Evolutionary conservation across 2,797 vertebrate genomes (phyloP).

Genomic region (Staurois parvus): DNA sequence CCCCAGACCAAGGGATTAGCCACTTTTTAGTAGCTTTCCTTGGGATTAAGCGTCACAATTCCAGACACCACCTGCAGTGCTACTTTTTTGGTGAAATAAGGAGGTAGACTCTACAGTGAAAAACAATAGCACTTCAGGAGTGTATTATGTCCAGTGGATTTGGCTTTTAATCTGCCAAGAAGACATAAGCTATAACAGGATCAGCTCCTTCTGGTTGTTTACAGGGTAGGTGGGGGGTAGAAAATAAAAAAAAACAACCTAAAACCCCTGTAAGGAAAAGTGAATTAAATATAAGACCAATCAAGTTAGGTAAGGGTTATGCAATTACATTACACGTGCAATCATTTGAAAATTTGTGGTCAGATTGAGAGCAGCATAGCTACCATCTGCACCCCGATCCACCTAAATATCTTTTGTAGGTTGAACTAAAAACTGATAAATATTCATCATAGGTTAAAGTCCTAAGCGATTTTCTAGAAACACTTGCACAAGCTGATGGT

Average conservation of each 20-base stretch:
- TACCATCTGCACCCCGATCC: too few relatives aligned
- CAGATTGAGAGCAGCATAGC: too few relatives aligned
- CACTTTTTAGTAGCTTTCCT: too few relatives aligned
- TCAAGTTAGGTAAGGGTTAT: not conserved
- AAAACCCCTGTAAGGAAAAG: not conserved
- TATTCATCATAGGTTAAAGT: not conserved
- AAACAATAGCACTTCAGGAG: not conserved
- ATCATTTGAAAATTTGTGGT: too few relatives aligned
- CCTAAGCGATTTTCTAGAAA: too few relatives aligned
- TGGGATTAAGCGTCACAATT: too few relatives aligned
- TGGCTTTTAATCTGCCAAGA: not conserved
- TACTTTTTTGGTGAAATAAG: too few relatives aligned
- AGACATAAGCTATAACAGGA: not conserved
- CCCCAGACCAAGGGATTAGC: too few relatives aligned
- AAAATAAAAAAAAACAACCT: not conserved
- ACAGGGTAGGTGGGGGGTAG: not conserved
- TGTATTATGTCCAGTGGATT: not conserved
- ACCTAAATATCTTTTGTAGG: too few relatives aligned
- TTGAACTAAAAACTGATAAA: not conserved
- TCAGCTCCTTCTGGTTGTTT: not conserved
- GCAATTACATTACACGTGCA: not conserved
- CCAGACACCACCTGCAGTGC: too few relatives aligned
- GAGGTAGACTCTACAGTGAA: not conserved
- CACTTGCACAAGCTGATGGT: not conserved
- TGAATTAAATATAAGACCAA: not conserved